These are phyloP conservation scores for Rapana venosa DNA, from an alignment of 2,888 invertebrate species.

Conservation along the genomic window DNA sequence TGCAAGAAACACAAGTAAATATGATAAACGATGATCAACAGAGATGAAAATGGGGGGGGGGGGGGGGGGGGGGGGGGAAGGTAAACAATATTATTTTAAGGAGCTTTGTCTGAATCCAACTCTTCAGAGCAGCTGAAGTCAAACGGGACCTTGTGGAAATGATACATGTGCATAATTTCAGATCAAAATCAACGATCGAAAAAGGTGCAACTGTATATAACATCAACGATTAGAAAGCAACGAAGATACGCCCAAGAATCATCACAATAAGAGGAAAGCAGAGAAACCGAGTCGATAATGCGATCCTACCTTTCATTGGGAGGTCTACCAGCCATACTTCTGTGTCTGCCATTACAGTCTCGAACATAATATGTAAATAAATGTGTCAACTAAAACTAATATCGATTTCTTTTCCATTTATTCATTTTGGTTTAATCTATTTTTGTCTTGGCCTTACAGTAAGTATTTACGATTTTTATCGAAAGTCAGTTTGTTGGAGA, in stretches of 20 bases:
- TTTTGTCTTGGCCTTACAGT: neutral
- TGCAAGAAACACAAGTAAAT: too few relatives aligned
- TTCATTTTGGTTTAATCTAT: neutral
- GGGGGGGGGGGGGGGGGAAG: too few relatives aligned
- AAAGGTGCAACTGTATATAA: neutral
- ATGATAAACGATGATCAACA: too few relatives aligned
- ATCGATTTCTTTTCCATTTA: neutral
- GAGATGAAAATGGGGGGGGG: too few relatives aligned
- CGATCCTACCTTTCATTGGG: conserved; percentile 59
- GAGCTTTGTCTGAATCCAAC: neutral
- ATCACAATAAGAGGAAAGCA: neutral
- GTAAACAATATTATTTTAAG: too few relatives aligned
- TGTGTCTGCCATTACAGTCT: conserved; percentile 45
- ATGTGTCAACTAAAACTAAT: neutral
- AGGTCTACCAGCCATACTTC: conserved; percentile 59
- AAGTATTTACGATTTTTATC: neutral
- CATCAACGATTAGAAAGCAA: neutral
- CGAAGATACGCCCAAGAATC: neutral
- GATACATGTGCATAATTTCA: neutral
- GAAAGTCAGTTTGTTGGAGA: neutral
- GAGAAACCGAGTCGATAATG: neutral
- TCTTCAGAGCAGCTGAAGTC: neutral
- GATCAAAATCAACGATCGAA: neutral
- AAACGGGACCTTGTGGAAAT: neutral
- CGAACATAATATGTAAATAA: conserved; percentile 26